A percentile compares a stretch with the other conserved stretches of the same genome.
phyloP scores from a whole-genome alignment of 2,888 invertebrate genomes.

The Chloroclystis v-ata region DNA sequence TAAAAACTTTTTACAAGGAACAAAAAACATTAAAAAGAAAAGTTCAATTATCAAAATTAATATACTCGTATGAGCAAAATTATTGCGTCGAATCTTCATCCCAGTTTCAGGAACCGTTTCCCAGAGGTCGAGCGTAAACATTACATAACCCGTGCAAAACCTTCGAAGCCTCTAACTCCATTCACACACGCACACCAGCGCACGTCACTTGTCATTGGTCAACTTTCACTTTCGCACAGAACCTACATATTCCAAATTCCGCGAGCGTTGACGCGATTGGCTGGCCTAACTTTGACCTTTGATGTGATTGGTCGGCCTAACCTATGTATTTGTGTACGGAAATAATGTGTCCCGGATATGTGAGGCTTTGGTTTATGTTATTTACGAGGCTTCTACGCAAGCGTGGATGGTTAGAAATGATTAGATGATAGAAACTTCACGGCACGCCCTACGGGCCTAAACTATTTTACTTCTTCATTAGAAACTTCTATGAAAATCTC shows the following conservation, averaged over 20 bases:
- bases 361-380: conserved; percentile 30
- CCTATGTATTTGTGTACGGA: conserved; percentile 29
- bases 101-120: not conserved
- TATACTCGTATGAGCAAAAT: no score
- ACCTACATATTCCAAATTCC: conserved; percentile 73
- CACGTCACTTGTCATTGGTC: conserved; percentile 55
- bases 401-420: conserved; percentile 5
- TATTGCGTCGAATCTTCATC: no score
- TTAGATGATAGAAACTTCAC: not conserved
- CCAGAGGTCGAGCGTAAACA: conserved; percentile 9
- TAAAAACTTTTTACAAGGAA: no score
- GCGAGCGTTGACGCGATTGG: conserved; percentile 49
- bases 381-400: conserved; percentile 25
- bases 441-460: not conserved
- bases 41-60: no score
- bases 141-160: conserved; percentile 26
- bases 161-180: conserved; percentile 30
- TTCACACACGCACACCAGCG: conserved; percentile 50
- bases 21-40: no score
- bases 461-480: no score
- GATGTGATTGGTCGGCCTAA: conserved; percentile 50
- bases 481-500: not conserved
- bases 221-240: conserved; percentile 68
- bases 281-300: conserved; percentile 62
- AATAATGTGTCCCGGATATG: conserved; percentile 31